Conservation (phyloP, 2,113 vertebrate genomes). For the Nyctibius bracteatus region DNA sequence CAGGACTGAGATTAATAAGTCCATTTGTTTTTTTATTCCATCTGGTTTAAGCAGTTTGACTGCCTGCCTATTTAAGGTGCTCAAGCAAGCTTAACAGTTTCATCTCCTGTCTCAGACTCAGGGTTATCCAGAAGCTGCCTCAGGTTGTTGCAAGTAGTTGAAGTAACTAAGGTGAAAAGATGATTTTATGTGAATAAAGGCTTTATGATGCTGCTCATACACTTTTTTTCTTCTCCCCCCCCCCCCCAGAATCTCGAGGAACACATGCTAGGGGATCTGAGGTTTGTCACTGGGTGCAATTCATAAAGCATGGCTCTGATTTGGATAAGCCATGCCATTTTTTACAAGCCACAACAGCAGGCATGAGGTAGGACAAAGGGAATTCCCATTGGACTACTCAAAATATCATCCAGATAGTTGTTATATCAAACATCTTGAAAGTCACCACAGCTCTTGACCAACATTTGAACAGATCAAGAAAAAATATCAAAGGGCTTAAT, state of each 20-base stretch:
- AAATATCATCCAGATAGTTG: background rate
- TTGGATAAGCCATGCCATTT: background rate
- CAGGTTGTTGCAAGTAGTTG: slow-evolving; percentile 26
- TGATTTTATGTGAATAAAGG: slow-evolving; percentile 6
- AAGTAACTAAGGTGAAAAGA: slow-evolving; percentile 10
- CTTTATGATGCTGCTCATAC: background rate
- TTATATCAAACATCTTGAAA: background rate
- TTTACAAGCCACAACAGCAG: background rate
- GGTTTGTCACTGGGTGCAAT: background rate
- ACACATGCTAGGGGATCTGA: background rate
- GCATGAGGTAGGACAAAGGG: background rate
- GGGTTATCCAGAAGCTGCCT: slow-evolving; percentile 27
- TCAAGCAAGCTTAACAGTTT: slow-evolving; percentile 1
- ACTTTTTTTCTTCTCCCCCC: background rate
- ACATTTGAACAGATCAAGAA: background rate
- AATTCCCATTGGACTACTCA: background rate
- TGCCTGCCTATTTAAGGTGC: slow-evolving; percentile 19
- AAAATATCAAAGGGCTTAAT: background rate
- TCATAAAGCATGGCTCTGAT: background rate
- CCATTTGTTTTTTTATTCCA: slow-evolving; percentile 26
- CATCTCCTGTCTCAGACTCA: slow-evolving; percentile 12
- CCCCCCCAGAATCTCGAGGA: background rate
- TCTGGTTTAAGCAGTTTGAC: slow-evolving; percentile 30
- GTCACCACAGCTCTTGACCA: background rate
- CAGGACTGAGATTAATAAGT: background rate